Conservation (phyloP, 2,797 vertebrate species). For the Labroides dimidiatus region DNA sequence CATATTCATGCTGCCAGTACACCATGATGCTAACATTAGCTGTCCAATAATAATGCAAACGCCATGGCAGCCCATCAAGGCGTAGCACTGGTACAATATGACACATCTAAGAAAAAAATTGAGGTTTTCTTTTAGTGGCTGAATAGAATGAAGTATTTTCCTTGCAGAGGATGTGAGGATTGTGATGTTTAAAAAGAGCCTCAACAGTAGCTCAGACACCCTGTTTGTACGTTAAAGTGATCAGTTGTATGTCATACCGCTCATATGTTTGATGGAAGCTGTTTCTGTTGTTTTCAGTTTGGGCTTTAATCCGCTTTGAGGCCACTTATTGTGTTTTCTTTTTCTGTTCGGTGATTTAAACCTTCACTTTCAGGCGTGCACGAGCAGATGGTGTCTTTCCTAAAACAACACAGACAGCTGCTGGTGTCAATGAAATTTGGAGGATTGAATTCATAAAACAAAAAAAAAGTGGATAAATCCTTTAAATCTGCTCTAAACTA, state of each 20-base stretch:
- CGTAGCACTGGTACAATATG: too few species aligned
- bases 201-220: too few species aligned
- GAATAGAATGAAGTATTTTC: too few species aligned
- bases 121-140: too few species aligned
- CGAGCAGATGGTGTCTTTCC: slow-evolving; percentile 32
- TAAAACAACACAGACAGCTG: slow-evolving; percentile 29
- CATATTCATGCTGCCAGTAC: too few species aligned
- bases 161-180: too few species aligned
- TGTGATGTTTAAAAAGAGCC: too few species aligned
- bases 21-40: too few species aligned
- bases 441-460: slow-evolving; percentile 22
- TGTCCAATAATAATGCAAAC: too few species aligned
- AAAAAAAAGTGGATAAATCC: slow-evolving; percentile 24
- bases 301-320: slow-evolving; percentile 9
- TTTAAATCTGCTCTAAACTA: slow-evolving; percentile 24
- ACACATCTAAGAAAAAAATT: not conserved
- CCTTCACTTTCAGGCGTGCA: not conserved
- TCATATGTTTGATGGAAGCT: not conserved
- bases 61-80: too few species aligned
- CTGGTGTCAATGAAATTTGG: slow-evolving; percentile 5
- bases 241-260: not conserved
- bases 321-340: slow-evolving; percentile 46
- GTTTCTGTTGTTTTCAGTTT: not conserved
- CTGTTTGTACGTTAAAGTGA: too few species aligned
- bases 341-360: slow-evolving; percentile 15